Conservation (phyloP, 1,140 invertebrate species). For the Delia radicum region DNA sequence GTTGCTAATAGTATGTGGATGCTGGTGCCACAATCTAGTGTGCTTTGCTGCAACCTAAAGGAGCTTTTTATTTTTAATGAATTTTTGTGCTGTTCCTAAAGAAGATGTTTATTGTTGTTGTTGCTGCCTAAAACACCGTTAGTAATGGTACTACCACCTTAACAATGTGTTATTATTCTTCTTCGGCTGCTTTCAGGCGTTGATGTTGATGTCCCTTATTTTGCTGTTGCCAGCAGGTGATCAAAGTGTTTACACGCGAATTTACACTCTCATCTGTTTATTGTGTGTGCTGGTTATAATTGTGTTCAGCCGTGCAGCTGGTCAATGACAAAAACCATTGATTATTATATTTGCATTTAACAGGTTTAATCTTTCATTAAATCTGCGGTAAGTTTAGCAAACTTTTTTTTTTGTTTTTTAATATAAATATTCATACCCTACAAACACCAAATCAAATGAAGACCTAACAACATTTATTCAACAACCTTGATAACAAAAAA, state of each 20-base stretch:
- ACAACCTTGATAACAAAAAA: too few species aligned
- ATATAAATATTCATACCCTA: too few species aligned
- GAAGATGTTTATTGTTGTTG: neutral
- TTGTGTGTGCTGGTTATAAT: neutral
- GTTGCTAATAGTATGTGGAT: neutral
- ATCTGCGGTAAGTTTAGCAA: neutral
- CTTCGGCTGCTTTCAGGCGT: neutral
- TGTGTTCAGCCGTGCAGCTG: neutral
- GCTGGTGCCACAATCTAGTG: too few species aligned
- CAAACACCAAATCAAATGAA: too few species aligned
- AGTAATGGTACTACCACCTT: too few species aligned
- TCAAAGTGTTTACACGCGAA: conserved; percentile 56
- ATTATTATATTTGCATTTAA: neutral
- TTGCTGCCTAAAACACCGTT: neutral
- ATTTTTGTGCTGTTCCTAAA: neutral
- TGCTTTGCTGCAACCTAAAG: neutral
- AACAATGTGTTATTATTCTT: too few species aligned
- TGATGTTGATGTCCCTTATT: conserved; percentile 8
- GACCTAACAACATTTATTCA: too few species aligned
- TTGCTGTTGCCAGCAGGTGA: conserved; percentile 44
- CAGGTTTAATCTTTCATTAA: neutral
- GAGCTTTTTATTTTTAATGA: neutral
- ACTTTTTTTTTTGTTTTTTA: neutral
- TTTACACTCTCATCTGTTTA: conserved; percentile 56
- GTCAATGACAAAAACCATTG: conserved; percentile 9